Conservation (phyloP, 2,888 invertebrate genomes). For the Galeruca laticollis region DNA sequence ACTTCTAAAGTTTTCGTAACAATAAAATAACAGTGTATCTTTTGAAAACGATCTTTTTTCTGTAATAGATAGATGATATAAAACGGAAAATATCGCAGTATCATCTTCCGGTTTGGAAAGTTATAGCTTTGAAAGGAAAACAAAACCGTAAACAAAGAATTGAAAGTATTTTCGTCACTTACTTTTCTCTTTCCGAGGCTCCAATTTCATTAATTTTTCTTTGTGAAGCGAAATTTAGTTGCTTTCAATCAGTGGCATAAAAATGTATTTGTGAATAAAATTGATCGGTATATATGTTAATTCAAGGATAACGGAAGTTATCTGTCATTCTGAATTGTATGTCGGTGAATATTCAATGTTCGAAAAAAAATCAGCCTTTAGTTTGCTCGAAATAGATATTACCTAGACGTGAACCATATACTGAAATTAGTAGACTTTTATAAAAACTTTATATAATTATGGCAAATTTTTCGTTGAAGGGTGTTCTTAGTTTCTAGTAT, state of each 20-base stretch:
- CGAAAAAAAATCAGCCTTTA: background rate
- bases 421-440: background rate
- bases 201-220: background rate
- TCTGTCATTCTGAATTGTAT: background rate
- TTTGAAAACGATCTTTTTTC: constrained; percentile 9
- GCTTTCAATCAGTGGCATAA: background rate
- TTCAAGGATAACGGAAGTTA: background rate
- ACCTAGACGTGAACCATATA: background rate
- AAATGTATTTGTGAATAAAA: background rate
- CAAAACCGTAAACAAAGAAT: constrained; percentile 37
- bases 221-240: background rate
- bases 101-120: constrained; percentile 28
- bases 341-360: background rate
- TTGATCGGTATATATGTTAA: background rate
- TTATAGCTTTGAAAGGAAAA: constrained; percentile 27
- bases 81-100: constrained; percentile 21
- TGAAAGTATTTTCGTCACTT: constrained; percentile 31
- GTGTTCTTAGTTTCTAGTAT: no score
- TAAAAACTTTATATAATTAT: background rate
- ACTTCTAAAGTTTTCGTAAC: background rate
- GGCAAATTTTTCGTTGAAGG: no score
- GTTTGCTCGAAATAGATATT: background rate
- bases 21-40: constrained; percentile 2
- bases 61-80: constrained; percentile 17
- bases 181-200: constrained; percentile 19